phyloP scores from a whole-genome alignment of 2,888 invertebrate species.

The Argyresthia goedartella region DNA sequence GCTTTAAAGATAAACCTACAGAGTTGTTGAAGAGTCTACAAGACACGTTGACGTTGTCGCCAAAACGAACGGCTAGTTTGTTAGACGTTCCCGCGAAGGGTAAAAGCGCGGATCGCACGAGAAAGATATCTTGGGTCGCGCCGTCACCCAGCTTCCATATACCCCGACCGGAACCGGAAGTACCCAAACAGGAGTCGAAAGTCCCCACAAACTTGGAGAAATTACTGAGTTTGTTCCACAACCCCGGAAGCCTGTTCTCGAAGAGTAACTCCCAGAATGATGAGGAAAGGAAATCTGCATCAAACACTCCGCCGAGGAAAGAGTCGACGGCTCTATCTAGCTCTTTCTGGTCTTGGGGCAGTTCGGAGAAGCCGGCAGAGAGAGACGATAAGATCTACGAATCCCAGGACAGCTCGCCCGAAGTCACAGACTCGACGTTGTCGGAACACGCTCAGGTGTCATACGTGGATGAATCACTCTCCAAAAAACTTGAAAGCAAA shows the following conservation, averaged over 20 bases:
- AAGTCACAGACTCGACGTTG: conserved; percentile 55
- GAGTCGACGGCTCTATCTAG: conserved; percentile 47
- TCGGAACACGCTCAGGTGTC: conserved; percentile 61
- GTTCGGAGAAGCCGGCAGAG: conserved; percentile 25
- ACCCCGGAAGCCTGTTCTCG: conserved; percentile 73
- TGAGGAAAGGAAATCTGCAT: conserved; percentile 50
- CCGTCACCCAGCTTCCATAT: conserved; percentile 55
- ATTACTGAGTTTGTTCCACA: conserved; percentile 74
- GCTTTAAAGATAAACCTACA: conserved; percentile 43
- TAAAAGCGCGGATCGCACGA: conserved; percentile 51
- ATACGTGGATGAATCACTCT: conserved; percentile 58
- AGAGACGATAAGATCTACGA: conserved; percentile 29
- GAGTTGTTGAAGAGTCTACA: conserved; percentile 20
- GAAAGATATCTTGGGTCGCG: conserved; percentile 74
- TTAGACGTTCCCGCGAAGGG: conserved; percentile 58
- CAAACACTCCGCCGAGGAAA: conserved; percentile 54
- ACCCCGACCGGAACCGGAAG: conserved; percentile 41
- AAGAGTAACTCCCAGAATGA: conserved; percentile 40
- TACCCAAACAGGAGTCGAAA: conserved; percentile 35
- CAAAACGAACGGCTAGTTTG: conserved; percentile 51
- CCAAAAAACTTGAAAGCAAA: conserved; percentile 54
- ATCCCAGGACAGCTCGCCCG: conserved; percentile 45
- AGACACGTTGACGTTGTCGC: conserved; percentile 41
- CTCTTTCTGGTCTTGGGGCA: conserved; percentile 65
- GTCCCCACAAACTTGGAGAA: conserved; percentile 74